Percentiles rank a stretch among this genome's conserved stretches.
phyloP scores from a whole-genome alignment of 1,140 invertebrate genomes.

The Bombus confusus region DNA sequence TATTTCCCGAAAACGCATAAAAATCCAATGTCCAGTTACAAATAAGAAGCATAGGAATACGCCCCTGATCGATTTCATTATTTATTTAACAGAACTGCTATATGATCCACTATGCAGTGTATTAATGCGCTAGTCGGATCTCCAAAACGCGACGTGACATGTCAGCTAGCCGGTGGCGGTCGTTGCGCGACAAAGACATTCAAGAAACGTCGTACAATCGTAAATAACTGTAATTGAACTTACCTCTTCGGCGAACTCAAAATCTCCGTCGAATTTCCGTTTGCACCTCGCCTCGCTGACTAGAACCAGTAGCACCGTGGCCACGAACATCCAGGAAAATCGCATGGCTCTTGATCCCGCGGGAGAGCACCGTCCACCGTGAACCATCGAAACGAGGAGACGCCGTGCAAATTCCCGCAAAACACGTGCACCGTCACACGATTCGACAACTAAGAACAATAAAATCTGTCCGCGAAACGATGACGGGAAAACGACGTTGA shows the following conservation, averaged over 20 bases:
- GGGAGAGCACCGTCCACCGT: conserved; percentile 49
- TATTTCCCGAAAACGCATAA: too few species aligned
- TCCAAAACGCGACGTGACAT: neutral
- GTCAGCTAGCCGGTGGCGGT: neutral
- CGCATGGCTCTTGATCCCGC: conserved; percentile 71
- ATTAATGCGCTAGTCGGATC: neutral
- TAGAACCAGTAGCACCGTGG: conserved; percentile 78
- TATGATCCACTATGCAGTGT: neutral
- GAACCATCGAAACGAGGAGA: conserved; percentile 32
- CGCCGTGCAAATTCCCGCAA: conserved; percentile 4
- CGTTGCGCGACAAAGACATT: neutral
- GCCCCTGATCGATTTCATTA: neutral
- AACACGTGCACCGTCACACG: conserved; percentile 37
- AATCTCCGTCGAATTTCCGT: conserved; percentile 87
- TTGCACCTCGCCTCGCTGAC: conserved; percentile 81
- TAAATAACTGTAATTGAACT: conserved; percentile 55
- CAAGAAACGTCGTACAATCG: neutral
- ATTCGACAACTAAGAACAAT: conserved; percentile 3
- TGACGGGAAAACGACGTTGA: neutral
- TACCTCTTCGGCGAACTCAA: conserved; percentile 88
- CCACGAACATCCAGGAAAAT: conserved; percentile 79
- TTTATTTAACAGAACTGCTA: neutral
- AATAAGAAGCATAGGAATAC: neutral
- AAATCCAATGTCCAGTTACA: neutral
- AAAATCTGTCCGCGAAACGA: neutral